Base-by-base conservation (phyloP, 2,113 vertebrate species). In the Ardeotis arabs region DNA sequence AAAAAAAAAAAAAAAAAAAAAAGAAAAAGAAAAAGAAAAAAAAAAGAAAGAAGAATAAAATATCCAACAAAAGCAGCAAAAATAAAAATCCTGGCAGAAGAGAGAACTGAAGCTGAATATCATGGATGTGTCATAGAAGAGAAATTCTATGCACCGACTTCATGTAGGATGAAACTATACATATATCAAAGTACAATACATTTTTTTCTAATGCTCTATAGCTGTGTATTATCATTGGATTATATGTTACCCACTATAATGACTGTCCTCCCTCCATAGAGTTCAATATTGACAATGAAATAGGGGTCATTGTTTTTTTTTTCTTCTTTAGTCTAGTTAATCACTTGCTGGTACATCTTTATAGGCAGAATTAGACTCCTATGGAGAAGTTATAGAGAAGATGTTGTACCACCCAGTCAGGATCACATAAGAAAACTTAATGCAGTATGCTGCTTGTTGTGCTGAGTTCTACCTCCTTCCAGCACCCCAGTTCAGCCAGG, bases 181-280 rank as follows among this genome's bases (percentile, higher is more conserved):
- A 4, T 33, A 47, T 19, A 44, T 8, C 5, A 41, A 94, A 89
- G 9, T 16, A 41, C 9, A 77, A 33, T 27, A 56, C 0, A 10
- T 56, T 86, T 91, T 85, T 52, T 44, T 14, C 39, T 90, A 59
- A 33, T 4, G 37, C 5, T 22, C 4, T 35, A 9, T 12, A 78
- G 14, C 15, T 86, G 11, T 67, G 28, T 59, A 14, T 35, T 66
- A 28, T 39, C 39, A 64, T 33, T 81, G n/a, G 9, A 25, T 52
- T 81, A 31, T 74, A 39, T 81, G 14, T 78, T 67, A 39, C 7
- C 11, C 28, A 5, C 7, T 11, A 4, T n/a, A 83, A 73, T 22
- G 22, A 41, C 5, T 0, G 0, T 7, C 22, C 5, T 78, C 20
- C 7, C 55, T 44, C 33, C 45, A 66, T 5, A 80, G 63, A 47